Evolutionary conservation across 2,113 vertebrate genomes (phyloP).

Genomic region (Deroptyus accipitrinus): DNA sequence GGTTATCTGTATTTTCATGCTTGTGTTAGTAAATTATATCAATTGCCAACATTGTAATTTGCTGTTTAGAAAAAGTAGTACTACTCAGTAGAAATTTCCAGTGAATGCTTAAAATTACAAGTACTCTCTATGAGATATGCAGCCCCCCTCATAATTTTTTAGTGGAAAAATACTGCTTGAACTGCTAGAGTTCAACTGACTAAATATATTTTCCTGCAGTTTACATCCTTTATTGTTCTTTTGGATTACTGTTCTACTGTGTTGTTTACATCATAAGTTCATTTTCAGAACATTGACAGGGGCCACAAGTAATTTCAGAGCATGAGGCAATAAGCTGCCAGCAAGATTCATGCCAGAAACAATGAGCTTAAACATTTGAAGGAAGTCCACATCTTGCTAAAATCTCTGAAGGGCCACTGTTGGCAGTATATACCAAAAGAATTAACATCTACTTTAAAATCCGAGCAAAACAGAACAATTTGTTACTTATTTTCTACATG

Average conservation of each 20-base stretch:
- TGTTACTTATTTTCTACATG: neutral
- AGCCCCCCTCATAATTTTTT: neutral
- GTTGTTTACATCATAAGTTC: neutral
- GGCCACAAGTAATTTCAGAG: neutral
- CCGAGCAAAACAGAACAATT: neutral
- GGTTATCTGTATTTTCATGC: neutral
- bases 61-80: neutral
- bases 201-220: neutral
- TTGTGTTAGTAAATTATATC: neutral
- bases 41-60: neutral
- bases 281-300: neutral
- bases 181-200: neutral
- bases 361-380: neutral
- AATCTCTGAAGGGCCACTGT: neutral
- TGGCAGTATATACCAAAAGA: neutral
- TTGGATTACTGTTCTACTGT: neutral
- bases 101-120: neutral
- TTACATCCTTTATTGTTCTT: neutral
- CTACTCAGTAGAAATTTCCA: neutral
- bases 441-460: neutral
- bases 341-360: neutral
- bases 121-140: neutral
- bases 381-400: neutral
- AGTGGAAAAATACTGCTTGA: neutral
- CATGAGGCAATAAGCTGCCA: neutral